Percentiles rank a stretch among this genome's conserved stretches.
These are phyloP conservation scores for Synergus japonicus DNA, from an alignment of 2,888 invertebrate genomes.

Conservation along the genomic window DNA sequence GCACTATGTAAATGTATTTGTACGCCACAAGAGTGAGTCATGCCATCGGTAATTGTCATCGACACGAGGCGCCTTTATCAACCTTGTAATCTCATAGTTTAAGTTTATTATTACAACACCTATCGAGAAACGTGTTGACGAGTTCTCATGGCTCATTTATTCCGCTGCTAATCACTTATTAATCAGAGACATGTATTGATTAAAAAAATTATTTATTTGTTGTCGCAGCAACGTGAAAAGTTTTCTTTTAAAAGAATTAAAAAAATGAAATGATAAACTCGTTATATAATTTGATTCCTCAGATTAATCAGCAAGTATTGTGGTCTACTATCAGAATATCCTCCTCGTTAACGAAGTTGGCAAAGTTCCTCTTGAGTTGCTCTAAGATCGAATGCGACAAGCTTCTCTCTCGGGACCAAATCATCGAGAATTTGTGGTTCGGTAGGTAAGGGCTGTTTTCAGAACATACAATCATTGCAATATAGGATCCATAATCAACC, in stretches of 20 bases:
- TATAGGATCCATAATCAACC: constrained; percentile 51
- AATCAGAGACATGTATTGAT: neutral
- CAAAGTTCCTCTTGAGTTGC: constrained; percentile 53
- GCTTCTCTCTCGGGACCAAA: constrained; percentile 49
- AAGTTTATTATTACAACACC: constrained; percentile 19
- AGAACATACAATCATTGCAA: constrained; percentile 57
- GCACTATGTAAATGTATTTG: constrained; percentile 23
- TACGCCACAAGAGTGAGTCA: constrained; percentile 23
- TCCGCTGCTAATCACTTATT: neutral
- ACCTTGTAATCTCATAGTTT: constrained; percentile 30
- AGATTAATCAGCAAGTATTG: neutral
- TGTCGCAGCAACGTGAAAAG: too few relatives aligned
- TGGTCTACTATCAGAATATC: constrained; percentile 56
- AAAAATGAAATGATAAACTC: too few relatives aligned
- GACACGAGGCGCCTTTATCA: constrained; percentile 39
- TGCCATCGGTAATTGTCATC: constrained; percentile 38
- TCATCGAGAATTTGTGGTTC: constrained; percentile 60
- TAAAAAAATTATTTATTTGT: neutral
- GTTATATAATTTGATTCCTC: neutral
- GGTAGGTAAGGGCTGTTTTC: constrained; percentile 47
- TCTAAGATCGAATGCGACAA: constrained; percentile 50
- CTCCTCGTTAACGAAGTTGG: constrained; percentile 53
- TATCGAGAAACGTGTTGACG: constrained; percentile 19
- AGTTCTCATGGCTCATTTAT: neutral
- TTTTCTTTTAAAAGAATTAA: too few relatives aligned